Conservation (phyloP, 2,888 invertebrate genomes). For the Oithona nana region DNA sequence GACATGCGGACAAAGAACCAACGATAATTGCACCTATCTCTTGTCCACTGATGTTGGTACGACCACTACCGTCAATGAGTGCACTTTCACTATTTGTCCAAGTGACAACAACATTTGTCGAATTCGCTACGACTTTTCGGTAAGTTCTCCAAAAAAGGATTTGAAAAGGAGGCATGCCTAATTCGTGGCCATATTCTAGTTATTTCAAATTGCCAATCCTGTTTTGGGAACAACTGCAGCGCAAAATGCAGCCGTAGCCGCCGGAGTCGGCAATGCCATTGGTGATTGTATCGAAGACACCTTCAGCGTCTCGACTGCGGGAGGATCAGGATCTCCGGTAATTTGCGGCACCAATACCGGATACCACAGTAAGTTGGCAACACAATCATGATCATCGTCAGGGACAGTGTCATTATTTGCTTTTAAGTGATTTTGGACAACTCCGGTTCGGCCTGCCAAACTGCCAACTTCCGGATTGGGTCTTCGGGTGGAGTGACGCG, state of each 20-base stretch:
- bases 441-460: background rate
- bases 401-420: background rate
- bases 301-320: background rate
- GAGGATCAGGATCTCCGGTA: background rate
- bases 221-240: background rate
- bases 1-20: background rate
- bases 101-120: background rate
- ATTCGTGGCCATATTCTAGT: background rate
- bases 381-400: no score
- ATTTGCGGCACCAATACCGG: background rate
- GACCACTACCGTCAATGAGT: background rate
- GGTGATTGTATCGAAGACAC: background rate
- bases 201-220: background rate
- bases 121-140: background rate
- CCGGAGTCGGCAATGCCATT: background rate
- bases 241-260: background rate
- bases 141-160: background rate
- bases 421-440: background rate
- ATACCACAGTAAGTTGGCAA: background rate
- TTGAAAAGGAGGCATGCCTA: background rate
- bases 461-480: background rate
- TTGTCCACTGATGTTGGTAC: background rate
- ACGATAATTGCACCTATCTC: background rate
- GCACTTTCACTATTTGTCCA: background rate
- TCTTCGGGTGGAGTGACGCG: background rate